A percentile compares a stretch with the other conserved stretches of the same genome.
phyloP scores from a whole-genome alignment of 2,113 vertebrate species.

The Urocolius indicus region DNA sequence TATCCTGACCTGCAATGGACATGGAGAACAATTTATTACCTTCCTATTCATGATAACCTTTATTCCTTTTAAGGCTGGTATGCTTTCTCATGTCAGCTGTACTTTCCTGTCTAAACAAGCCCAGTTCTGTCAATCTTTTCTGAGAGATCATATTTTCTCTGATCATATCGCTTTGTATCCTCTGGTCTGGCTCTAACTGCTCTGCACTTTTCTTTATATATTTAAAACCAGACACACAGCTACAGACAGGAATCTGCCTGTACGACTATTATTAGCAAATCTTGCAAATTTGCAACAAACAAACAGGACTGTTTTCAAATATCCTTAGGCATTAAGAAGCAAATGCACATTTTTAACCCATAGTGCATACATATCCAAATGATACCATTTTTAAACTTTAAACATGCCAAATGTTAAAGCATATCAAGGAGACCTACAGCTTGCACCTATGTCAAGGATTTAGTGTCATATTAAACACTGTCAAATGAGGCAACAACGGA shows the following conservation, averaged over 20 bases:
- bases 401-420: not conserved
- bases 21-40: not conserved
- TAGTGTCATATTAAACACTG: not conserved
- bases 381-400: not conserved
- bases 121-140: not conserved
- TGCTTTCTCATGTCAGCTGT: not conserved
- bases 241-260: not conserved
- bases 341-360: not conserved
- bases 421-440: not conserved
- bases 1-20: not conserved
- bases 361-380: not conserved
- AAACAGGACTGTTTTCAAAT: not conserved
- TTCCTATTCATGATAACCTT: not conserved
- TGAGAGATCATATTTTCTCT: not conserved
- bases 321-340: not conserved
- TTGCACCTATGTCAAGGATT: not conserved
- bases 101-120: slow-evolving; percentile 8
- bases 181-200: not conserved
- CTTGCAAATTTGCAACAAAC: not conserved
- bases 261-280: not conserved
- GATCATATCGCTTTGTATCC: not conserved
- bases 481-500: not conserved
- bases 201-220: not conserved
- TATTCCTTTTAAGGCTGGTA: not conserved
- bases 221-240: not conserved